Percentiles rank a stretch among this genome's conserved stretches.
Evolutionary conservation across 1,140 invertebrate genomes (phyloP).

Genomic region (Macrotrachela quadricornifera): DNA sequence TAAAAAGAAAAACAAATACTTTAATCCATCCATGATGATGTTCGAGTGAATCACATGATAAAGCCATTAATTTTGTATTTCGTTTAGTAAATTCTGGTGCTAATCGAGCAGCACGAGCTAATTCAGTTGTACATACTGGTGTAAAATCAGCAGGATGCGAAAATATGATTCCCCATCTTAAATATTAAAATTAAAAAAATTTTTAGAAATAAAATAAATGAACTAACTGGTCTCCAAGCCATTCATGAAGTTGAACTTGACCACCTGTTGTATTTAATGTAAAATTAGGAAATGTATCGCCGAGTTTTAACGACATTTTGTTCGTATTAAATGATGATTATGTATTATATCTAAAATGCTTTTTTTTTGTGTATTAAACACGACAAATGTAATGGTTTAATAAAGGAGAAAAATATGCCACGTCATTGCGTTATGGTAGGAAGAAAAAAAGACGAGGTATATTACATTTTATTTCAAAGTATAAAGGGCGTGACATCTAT

Average conservation of each 20-base stretch:
- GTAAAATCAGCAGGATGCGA: conserved; percentile 81
- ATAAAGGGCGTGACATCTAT: too few species aligned
- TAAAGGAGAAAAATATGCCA: too few species aligned
- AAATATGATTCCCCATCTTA: conserved; percentile 68
- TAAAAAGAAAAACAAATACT: neutral
- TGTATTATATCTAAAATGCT: too few species aligned
- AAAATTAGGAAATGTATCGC: conserved; percentile 52
- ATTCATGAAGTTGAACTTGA: conserved; percentile 50
- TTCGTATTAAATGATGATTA: too few species aligned
- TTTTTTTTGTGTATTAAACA: too few species aligned
- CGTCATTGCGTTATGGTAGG: too few species aligned
- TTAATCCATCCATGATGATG: conserved; percentile 61
- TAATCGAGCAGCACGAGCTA: conserved; percentile 53
- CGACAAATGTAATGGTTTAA: too few species aligned
- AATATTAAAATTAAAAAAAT: conserved; percentile 11
- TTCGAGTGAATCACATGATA: conserved; percentile 64
- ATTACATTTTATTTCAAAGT: too few species aligned
- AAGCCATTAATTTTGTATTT: conserved; percentile 64
- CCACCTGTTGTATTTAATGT: conserved; percentile 49
- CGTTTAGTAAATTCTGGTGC: conserved; percentile 53
- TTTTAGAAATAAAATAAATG: too few species aligned
- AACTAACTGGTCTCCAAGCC: conserved; percentile 41
- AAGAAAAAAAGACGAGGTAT: too few species aligned
- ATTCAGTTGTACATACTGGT: conserved; percentile 76
- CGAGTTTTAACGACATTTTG: conserved; percentile 25